Conservation (phyloP, 1,140 invertebrate species). For the Drosophila auraria region DNA sequence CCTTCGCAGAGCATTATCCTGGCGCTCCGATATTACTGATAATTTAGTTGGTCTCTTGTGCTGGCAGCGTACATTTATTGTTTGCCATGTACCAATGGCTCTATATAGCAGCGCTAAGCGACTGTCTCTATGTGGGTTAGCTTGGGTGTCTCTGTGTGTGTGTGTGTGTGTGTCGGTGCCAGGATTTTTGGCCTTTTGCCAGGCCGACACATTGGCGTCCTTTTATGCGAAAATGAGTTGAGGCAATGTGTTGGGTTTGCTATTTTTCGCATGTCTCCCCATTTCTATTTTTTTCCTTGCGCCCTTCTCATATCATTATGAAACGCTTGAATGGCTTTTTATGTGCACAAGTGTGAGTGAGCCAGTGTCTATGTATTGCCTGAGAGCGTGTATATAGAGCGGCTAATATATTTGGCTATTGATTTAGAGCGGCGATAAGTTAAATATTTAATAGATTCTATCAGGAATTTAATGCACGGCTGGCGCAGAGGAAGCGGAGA, state of each 20-base stretch:
- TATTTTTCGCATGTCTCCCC: slow-evolving; percentile 53
- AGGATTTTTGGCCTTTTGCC: slow-evolving; percentile 79
- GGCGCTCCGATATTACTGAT: slow-evolving; percentile 73
- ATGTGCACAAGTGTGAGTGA: slow-evolving; percentile 41
- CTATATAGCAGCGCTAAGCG: slow-evolving; percentile 36
- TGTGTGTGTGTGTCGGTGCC: slow-evolving; percentile 25
- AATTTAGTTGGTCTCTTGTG: slow-evolving; percentile 82
- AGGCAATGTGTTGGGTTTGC: slow-evolving; percentile 73
- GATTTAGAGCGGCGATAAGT: slow-evolving; percentile 61
- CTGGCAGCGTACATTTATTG: slow-evolving; percentile 70
- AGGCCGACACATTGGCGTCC: slow-evolving; percentile 79
- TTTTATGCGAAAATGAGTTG: slow-evolving; percentile 82
- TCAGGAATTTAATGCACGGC: slow-evolving; percentile 45
- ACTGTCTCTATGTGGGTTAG: slow-evolving; percentile 20
- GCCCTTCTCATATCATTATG: slow-evolving; percentile 64
- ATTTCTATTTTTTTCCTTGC: slow-evolving; percentile 41
- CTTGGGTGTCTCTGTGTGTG: slow-evolving; percentile 12
- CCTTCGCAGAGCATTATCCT: slow-evolving; percentile 36
- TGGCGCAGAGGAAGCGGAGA: not conserved
- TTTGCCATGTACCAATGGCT: slow-evolving; percentile 66
- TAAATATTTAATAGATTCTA: slow-evolving; percentile 59
- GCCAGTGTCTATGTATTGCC: slow-evolving; percentile 17
- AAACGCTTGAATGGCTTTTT: slow-evolving; percentile 77
- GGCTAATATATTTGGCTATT: slow-evolving; percentile 56
- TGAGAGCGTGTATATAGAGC: slow-evolving; percentile 13